Evolutionary conservation across 2,113 vertebrate genomes (phyloP).

Genomic region (Micronycteris hirsuta): DNA sequence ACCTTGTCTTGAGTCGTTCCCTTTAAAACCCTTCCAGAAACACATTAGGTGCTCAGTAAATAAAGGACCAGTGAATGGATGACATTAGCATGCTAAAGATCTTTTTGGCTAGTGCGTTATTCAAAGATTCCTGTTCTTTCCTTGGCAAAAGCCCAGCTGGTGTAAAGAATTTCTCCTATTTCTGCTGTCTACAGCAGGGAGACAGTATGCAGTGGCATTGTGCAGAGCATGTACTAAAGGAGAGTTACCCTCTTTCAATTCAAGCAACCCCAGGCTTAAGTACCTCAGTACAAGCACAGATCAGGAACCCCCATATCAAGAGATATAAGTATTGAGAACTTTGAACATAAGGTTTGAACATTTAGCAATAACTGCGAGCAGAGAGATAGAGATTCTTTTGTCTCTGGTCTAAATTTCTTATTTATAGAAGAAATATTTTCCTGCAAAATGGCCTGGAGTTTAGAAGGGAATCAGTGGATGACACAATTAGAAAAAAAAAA

Average conservation of each 20-base stretch:
- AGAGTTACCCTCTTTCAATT: not conserved
- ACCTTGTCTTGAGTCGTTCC: not conserved
- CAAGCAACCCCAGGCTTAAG: not conserved
- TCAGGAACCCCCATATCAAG: not conserved
- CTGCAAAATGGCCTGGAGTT: not conserved
- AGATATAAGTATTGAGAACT: not conserved
- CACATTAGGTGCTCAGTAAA: not conserved
- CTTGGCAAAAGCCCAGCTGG: not conserved
- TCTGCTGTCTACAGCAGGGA: not conserved
- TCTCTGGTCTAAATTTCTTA: not conserved
- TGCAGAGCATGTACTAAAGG: not conserved
- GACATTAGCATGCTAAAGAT: not conserved
- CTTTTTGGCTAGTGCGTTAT: not conserved
- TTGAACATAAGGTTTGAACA: not conserved
- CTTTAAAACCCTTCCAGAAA: not conserved
- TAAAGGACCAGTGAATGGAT: not conserved
- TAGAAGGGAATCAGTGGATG: not conserved
- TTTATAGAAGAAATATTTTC: not conserved
- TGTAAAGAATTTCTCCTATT: not conserved
- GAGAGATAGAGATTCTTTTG: not conserved
- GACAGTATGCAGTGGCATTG: not conserved
- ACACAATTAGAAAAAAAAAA: not conserved
- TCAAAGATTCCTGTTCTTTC: not conserved
- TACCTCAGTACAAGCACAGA: not conserved
- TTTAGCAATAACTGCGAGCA: not conserved